phyloP scores from a whole-genome alignment of 2,888 invertebrate species.

The Diarsia brunnea region DNA sequence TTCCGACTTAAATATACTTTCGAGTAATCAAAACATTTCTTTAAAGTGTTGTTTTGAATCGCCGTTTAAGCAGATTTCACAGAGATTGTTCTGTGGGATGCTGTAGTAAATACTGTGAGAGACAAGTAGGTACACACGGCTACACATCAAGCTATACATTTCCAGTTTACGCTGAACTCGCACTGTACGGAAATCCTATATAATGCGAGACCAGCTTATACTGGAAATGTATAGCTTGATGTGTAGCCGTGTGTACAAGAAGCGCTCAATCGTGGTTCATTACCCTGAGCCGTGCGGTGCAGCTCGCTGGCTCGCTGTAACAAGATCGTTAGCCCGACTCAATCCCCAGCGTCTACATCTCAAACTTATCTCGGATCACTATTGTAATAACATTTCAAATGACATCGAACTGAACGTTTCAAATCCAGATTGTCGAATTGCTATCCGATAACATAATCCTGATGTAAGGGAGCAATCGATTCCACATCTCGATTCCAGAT shows the following conservation, averaged over 20 bases:
- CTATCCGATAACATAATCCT: conserved; percentile 59
- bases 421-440: conserved; percentile 59
- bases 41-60: conserved; percentile 14
- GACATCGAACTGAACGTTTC: conserved; percentile 50
- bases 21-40: conserved; percentile 13
- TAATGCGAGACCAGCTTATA: no score
- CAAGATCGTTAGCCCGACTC: conserved; percentile 75
- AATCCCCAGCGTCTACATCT: conserved; percentile 60
- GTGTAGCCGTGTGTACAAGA: no score
- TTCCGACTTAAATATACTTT: conserved; percentile 24
- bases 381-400: conserved; percentile 70
- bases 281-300: conserved; percentile 67
- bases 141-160: no score
- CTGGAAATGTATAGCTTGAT: no score
- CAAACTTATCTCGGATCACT: conserved; percentile 65
- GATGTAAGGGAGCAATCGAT: conserved; percentile 64
- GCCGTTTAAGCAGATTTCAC: conserved; percentile 6
- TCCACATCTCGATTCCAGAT: conserved; percentile 69
- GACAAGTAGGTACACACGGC: conserved; percentile 12
- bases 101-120: conserved; percentile 22
- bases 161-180: no score
- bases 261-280: conserved; percentile 67
- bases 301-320: conserved; percentile 66
- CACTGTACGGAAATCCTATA: no score
- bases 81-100: conserved; percentile 7